A percentile compares a stretch with the other conserved stretches of the same genome.
Conservation (phyloP, 1,140 invertebrate genomes). For the Hyles euphorbiae region DNA sequence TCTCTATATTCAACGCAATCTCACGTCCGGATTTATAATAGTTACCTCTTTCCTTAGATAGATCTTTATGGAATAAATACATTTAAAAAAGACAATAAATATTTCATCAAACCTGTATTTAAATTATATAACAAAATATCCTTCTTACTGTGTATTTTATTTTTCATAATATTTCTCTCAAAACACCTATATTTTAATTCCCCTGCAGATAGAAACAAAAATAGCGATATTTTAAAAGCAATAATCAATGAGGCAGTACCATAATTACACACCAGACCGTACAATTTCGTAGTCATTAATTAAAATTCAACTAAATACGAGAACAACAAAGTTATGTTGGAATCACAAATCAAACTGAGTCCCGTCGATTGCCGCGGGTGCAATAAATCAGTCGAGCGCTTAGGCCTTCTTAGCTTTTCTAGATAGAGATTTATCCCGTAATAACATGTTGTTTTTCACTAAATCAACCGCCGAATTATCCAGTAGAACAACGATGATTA, state of each 20-base stretch:
- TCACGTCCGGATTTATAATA: too few relatives aligned
- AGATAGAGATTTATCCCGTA: constrained; percentile 74
- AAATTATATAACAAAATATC: too few relatives aligned
- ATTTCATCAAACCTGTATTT: too few relatives aligned
- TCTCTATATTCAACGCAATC: too few relatives aligned
- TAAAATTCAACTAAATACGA: constrained; percentile 72
- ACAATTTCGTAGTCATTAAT: constrained; percentile 68
- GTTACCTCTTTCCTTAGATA: too few relatives aligned
- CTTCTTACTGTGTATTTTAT: too few relatives aligned
- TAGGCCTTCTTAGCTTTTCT: constrained; percentile 74
- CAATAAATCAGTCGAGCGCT: constrained; percentile 67
- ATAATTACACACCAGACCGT: constrained; percentile 59
- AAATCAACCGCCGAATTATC: constrained; percentile 74
- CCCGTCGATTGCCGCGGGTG: constrained; percentile 52
- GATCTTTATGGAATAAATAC: too few relatives aligned
- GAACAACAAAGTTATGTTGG: constrained; percentile 52
- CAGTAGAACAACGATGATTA: constrained; percentile 71
- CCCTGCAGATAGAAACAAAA: neutral
- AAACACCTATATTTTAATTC: too few relatives aligned
- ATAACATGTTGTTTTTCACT: constrained; percentile 74
- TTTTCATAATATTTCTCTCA: too few relatives aligned
- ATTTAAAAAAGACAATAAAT: too few relatives aligned
- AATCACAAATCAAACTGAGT: constrained; percentile 65
- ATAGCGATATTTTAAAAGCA: constrained; percentile 35
- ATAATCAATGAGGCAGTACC: constrained; percentile 54